phyloP scores from a whole-genome alignment of 2,113 vertebrate species.

The Anseranas semipalmata region DNA sequence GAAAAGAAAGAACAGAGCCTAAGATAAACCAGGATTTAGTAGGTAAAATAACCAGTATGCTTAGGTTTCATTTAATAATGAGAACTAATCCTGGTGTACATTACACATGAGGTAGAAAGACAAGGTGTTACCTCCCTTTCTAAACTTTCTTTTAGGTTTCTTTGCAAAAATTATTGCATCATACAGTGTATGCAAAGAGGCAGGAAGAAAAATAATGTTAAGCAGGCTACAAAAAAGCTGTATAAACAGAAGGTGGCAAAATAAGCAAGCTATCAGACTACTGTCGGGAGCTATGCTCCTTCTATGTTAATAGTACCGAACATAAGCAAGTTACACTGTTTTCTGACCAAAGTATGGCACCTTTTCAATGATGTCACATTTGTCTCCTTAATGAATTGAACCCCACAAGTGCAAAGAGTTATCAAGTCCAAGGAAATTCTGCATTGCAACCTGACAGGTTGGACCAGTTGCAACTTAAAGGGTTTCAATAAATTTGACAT shows the following conservation, averaged over 20 bases:
- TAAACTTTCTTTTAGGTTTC: neutral
- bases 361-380: neutral
- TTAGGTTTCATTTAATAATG: neutral
- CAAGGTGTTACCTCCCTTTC: neutral
- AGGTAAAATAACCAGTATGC: neutral
- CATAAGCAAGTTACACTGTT: neutral
- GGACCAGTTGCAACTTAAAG: neutral
- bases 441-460: neutral
- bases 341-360: neutral
- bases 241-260: neutral
- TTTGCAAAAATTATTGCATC: neutral
- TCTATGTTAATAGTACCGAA: neutral
- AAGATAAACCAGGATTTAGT: neutral
- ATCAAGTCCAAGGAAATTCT: neutral
- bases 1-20: neutral
- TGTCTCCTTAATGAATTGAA: neutral
- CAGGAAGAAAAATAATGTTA: neutral
- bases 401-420: neutral
- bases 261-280: neutral
- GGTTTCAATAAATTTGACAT: neutral
- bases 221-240: neutral
- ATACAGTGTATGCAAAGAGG: neutral
- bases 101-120: neutral
- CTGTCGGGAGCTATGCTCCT: neutral
- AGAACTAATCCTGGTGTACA: neutral